Base-by-base conservation (phyloP, 2,888 invertebrate species). In the Melanargia galathea region DNA sequence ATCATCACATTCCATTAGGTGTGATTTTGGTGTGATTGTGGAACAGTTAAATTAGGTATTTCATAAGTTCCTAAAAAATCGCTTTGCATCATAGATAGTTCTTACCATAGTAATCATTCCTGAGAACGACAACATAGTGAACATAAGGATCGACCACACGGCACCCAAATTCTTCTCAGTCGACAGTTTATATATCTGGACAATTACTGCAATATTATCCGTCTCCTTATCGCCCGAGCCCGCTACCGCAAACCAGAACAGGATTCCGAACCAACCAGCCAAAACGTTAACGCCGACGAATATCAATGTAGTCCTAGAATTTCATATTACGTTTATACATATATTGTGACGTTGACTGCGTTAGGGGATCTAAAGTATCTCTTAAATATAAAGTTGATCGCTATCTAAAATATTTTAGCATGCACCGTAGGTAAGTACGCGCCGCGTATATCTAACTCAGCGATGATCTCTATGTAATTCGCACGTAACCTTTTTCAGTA, bases 81-180 rank as follows among this genome's bases (percentile, higher is more conserved):
- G 38, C 38, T 38, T 5, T 38, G n/a, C 1, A 30, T 30, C 8
- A 30, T 30, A 6, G 6, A n/a, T 5, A 5, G 6, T 43, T 8
- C 77, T 74, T 70, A 90, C 90, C 84, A 88, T 75, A 52, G 81
- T 81, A 30, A 88, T 78, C 7, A 82, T 65, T 64, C 88, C 90
- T 49, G 89, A 87, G 0, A 84, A 54, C 38, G 85, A 69, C 18
- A 90, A 65, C 10, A 73, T 75, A 10, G 79, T 63, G 62, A 81
- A 83, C 1, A 80, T 73, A 1, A 84, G 64, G 10, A 86, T 55
- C 0, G 83, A 79, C 90, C 89, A 90, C 2, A 65, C 75, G 0
- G 70, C 13, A 7, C 65, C 60, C 0, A 82, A 70, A 2, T 68
- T 67, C 1, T 69, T 64, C 1, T 79, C 73, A 4, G 76, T 73